Evolutionary conservation across 2,113 vertebrate species (phyloP), one percentile per base, ranked within the genome.

Genomic region (Galeopterus variegatus): DNA sequence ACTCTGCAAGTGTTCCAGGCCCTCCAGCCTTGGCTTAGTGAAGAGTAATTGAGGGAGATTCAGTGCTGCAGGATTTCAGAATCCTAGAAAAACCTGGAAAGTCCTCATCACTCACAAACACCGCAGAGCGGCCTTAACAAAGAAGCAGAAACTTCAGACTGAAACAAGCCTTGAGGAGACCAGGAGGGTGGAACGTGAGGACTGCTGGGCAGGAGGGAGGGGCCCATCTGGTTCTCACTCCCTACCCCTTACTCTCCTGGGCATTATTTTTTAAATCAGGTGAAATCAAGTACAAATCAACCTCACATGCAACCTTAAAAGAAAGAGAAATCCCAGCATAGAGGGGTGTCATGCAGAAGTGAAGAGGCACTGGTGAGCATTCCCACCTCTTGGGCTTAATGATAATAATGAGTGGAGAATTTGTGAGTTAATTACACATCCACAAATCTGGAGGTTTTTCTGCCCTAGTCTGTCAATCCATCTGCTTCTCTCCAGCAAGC

Each of bases 231-330:
- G 18, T n/a, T 17, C 50, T 82, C 48, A 45, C 26, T 73, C 12
- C 23, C 12, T 13, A 17, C 14, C 12, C 33, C 19, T 14, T 3
- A n/a, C 17, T 67, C 60, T 93, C 26, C 41, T 52, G 24, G 64
- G 48, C 8, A 0, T 62, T 67, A n/a, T 52, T 81, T 75, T 79
- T 50, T 26, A 48, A 60, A 41, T 83, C 28, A 67, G 50, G 5
- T 75, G 5, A 62, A 88, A 79, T 84, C 28, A 67, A 77, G 48
- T 90, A 88, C 28, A 86, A 93, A n/a, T n/a, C 11, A 65, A 62
- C 19, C 36, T 95, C 75, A 92, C 85, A 52, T 83, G 33, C 84
- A 89, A 18, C 33, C 12, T 94, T 80, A 36, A n/a, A 67, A 72
- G 10, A 36, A 86, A 86, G 69, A 93, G 23, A 93, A 72, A 36